A percentile compares a stretch with the other conserved stretches of the same genome.
Conservation (phyloP, 23 tunicate species). For the Ciona savignyi region DNA sequence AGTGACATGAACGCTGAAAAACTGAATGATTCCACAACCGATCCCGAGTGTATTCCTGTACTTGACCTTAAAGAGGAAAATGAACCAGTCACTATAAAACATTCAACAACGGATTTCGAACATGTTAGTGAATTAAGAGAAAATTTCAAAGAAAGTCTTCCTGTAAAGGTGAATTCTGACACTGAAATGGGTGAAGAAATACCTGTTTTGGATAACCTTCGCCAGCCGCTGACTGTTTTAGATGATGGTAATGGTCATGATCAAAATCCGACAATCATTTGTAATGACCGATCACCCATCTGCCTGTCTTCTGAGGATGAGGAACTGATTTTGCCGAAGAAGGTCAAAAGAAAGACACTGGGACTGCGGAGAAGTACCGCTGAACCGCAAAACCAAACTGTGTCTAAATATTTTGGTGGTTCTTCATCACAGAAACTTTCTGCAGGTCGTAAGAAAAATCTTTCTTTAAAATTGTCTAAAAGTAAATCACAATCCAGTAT, state of each 20-base stretch:
- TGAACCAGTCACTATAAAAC: too few relatives aligned
- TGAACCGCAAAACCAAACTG: neutral
- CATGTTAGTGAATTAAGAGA: too few relatives aligned
- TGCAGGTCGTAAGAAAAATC: neutral
- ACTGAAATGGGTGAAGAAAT: neutral
- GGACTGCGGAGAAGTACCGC: neutral
- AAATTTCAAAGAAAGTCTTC: neutral
- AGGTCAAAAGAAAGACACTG: neutral
- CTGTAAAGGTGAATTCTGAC: neutral
- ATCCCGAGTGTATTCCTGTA: neutral
- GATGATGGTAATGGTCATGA: neutral
- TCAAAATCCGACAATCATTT: too few relatives aligned
- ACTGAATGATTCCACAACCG: neutral
- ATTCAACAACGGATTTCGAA: too few relatives aligned
- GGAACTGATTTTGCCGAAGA: neutral
- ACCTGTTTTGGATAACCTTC: neutral
- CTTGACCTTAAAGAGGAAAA: neutral
- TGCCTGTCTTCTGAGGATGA: neutral
- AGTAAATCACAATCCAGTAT: neutral
- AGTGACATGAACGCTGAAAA: neutral
- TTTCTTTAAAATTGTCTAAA: too few relatives aligned
- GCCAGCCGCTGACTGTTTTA: neutral
- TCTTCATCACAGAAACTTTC: neutral
- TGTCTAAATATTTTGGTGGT: neutral
- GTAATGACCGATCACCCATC: neutral